phyloP scores from a whole-genome alignment of 1,140 invertebrate species.

The Cryptotermes secundus region DNA sequence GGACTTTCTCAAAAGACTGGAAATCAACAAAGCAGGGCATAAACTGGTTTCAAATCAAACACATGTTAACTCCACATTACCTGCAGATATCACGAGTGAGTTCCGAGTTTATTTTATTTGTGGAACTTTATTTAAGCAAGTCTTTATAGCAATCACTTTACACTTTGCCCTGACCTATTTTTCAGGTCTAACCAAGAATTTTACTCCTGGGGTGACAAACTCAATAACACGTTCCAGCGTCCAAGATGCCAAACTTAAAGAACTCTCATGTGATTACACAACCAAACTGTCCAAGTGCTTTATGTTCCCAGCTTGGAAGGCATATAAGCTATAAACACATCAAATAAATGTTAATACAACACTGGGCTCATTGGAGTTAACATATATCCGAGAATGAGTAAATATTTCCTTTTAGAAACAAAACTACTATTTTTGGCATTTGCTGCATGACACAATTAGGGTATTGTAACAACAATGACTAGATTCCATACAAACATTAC shows the following conservation, averaged over 20 bases:
- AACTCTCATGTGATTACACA: not conserved
- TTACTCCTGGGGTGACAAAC: not conserved
- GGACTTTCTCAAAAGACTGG: conserved; percentile 50
- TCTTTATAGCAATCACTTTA: not conserved
- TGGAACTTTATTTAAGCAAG: not conserved
- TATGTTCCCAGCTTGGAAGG: conserved; percentile 10
- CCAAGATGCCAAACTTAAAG: not conserved
- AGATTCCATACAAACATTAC: no score
- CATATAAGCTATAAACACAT: not conserved
- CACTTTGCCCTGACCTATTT: not conserved
- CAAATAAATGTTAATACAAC: no score
- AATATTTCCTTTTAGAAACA: no score
- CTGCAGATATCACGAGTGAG: not conserved
- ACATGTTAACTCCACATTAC: not conserved
- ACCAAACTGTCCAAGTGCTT: not conserved
- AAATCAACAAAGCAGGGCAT: not conserved
- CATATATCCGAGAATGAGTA: no score
- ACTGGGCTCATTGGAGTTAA: no score
- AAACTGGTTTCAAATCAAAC: not conserved
- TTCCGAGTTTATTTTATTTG: not conserved
- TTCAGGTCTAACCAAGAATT: not conserved
- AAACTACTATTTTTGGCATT: no score
- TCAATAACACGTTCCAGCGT: not conserved
- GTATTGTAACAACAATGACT: no score
- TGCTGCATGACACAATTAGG: no score